phyloP scores from a whole-genome alignment of 2,113 vertebrate genomes.

The Coptodon rendalli region DNA sequence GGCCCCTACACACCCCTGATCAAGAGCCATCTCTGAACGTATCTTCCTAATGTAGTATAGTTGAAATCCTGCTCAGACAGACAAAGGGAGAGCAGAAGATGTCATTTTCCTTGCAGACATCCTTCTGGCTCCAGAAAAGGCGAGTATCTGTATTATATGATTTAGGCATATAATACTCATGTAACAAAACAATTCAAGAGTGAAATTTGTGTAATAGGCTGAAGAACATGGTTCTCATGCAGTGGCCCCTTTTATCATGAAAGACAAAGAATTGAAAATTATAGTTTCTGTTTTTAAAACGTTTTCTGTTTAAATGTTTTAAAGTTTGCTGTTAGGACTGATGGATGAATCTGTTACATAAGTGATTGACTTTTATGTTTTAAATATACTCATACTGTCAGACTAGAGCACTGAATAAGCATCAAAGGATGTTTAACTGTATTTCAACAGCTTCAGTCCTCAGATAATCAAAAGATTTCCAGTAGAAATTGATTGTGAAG shows the following conservation, averaged over 20 bases:
- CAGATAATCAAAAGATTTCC: background rate
- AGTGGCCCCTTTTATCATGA: background rate
- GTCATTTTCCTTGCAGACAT: background rate
- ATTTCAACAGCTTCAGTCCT: background rate
- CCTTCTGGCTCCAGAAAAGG: accelerated
- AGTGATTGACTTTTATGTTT: background rate
- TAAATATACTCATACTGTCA: background rate
- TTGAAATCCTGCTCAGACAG: background rate
- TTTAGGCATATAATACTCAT: background rate
- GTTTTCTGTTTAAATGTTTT: background rate
- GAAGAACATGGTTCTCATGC: background rate
- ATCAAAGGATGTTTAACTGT: background rate
- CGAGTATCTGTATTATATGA: background rate
- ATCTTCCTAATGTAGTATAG: background rate
- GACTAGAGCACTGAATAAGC: background rate
- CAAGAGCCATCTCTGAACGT: accelerated
- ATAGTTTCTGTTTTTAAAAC: background rate
- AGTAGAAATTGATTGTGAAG: background rate
- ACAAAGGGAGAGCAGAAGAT: background rate
- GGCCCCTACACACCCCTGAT: background rate
- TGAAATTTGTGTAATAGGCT: background rate
- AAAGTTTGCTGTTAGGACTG: background rate
- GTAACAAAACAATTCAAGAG: background rate
- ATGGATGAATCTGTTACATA: background rate
- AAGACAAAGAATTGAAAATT: background rate